A percentile compares a stretch with the other conserved stretches of the same genome.
phyloP scores from a whole-genome alignment of 2,888 invertebrate genomes.

The Phoenoteleia sp. region DNA sequence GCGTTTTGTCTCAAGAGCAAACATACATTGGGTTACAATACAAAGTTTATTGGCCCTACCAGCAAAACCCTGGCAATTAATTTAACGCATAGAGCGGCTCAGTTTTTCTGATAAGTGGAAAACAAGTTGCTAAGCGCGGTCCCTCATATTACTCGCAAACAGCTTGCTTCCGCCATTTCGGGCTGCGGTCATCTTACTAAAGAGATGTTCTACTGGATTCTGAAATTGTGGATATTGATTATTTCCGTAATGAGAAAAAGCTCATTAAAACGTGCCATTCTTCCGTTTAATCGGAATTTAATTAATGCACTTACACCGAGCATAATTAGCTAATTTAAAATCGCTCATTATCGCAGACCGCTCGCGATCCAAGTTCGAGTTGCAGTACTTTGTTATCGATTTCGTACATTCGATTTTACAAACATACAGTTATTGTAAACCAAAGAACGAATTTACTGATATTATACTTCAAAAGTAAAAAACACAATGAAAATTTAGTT shows the following conservation, averaged over 20 bases:
- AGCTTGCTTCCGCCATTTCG: slow-evolving; percentile 65
- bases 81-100: slow-evolving; percentile 48
- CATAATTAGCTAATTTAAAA: neutral
- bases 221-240: slow-evolving; percentile 44
- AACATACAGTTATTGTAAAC: too few relatives aligned
- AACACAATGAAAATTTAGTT: too few relatives aligned
- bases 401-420: too few relatives aligned
- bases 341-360: neutral
- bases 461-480: too few relatives aligned
- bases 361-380: neutral
- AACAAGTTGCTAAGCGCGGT: slow-evolving; percentile 61
- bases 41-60: slow-evolving; percentile 55
- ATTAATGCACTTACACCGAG: neutral
- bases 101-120: slow-evolving; percentile 69
- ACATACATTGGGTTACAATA: slow-evolving; percentile 53
- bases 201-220: slow-evolving; percentile 35
- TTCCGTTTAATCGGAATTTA: slow-evolving; percentile 8
- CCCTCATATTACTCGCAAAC: slow-evolving; percentile 65
- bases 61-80: slow-evolving; percentile 63
- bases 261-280: slow-evolving; percentile 27
- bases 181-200: slow-evolving; percentile 39
- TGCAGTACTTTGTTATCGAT: neutral
- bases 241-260: slow-evolving; percentile 20
- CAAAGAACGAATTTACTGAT: too few relatives aligned
- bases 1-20: slow-evolving; percentile 47